These are phyloP conservation scores for Melanostoma scalare DNA, from an alignment of 2,888 invertebrate species.

Conservation along the genomic window DNA sequence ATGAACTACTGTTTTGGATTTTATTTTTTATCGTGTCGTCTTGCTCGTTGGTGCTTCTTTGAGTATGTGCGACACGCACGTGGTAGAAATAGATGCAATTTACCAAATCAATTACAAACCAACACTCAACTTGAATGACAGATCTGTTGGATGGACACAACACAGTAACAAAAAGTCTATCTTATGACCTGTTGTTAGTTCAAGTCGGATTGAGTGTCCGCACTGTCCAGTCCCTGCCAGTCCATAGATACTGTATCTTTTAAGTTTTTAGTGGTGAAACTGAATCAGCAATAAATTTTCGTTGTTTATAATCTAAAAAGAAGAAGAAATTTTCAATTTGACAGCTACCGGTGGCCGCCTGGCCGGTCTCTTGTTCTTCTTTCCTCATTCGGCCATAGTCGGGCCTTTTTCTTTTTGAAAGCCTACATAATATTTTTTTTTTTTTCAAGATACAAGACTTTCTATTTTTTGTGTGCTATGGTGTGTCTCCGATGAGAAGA, in stretches of 20 bases:
- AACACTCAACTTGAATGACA: constrained; percentile 13
- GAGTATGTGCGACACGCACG: constrained; percentile 31
- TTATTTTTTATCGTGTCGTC: constrained; percentile 14
- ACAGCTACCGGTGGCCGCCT: constrained; percentile 73
- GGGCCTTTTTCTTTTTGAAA: background rate
- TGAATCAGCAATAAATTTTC: constrained; percentile 73
- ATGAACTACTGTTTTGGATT: constrained; percentile 32
- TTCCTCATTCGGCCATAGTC: background rate
- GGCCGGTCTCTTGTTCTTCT: constrained; percentile 37
- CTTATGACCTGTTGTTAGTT: constrained; percentile 35
- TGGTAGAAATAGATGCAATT: constrained; percentile 53
- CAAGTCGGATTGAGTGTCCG: constrained; percentile 6
- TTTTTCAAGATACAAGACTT: constrained; percentile 51
- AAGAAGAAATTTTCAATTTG: constrained; percentile 76
- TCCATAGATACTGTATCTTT: constrained; percentile 63
- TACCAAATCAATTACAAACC: constrained; percentile 52
- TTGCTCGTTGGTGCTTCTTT: background rate
- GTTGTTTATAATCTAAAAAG: constrained; percentile 75
- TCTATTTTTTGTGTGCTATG: constrained; percentile 57
- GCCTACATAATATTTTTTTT: background rate
- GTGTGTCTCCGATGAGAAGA: constrained; percentile 22
- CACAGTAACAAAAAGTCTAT: constrained; percentile 24
- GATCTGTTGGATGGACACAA: constrained; percentile 2
- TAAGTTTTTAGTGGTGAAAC: constrained; percentile 25
- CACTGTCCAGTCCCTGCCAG: constrained; percentile 2